Percentiles rank a stretch among this genome's conserved stretches.
Conservation (phyloP, 2,797 vertebrate species). For the Buphagus erythrorhynchus region DNA sequence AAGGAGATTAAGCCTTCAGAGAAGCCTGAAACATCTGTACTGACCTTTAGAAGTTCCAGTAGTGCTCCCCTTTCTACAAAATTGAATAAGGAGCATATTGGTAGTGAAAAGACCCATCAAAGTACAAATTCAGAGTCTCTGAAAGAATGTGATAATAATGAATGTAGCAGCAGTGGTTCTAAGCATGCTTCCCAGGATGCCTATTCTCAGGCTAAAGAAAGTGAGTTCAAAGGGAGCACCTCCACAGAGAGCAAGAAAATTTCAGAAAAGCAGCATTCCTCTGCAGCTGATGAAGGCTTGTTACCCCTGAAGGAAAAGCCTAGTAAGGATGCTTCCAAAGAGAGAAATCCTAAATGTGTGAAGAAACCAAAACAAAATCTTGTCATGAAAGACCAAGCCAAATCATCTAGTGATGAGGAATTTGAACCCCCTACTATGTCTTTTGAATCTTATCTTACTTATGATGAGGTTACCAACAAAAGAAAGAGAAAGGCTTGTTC, state of each 20-base stretch:
- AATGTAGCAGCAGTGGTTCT: not conserved
- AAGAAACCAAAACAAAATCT: not conserved
- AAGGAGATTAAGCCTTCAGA: not conserved
- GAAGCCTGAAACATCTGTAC: not conserved
- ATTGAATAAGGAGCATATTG: not conserved
- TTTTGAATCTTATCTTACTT: slow-evolving; percentile 89
- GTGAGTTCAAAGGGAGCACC: not conserved
- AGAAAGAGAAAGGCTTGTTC: slow-evolving; percentile 49
- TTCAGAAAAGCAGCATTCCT: not conserved
- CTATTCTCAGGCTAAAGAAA: not conserved
- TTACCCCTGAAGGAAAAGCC: not conserved
- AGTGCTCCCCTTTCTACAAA: not conserved
- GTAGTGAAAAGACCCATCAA: not conserved
- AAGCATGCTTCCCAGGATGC: not conserved
- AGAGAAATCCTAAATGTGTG: not conserved
- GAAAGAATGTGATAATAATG: not conserved
- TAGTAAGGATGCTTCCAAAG: not conserved
- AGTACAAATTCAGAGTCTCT: not conserved
- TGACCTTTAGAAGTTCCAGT: not conserved
- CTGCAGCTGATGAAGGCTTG: not conserved
- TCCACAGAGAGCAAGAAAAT: not conserved
- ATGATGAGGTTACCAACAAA: slow-evolving; percentile 71
- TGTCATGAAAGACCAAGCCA: not conserved
- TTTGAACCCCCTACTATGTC: slow-evolving; percentile 78
- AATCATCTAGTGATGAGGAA: slow-evolving; percentile 4